Evolutionary conservation across 2,113 vertebrate species (phyloP), one percentile per base, ranked within the genome.

Genomic region (Datnioides undecimradiatus): DNA sequence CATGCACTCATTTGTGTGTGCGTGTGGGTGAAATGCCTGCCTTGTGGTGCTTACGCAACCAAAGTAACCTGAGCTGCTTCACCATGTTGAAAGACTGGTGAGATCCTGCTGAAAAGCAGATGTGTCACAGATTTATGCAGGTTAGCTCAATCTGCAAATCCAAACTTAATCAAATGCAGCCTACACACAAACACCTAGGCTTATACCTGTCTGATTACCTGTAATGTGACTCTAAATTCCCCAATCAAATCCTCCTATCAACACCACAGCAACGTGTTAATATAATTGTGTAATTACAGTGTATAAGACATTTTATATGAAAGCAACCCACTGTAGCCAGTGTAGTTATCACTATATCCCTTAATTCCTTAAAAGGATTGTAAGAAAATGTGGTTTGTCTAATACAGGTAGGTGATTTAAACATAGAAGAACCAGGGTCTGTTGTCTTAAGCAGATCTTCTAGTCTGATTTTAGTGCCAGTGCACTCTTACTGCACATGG

Each of bases 401-500:
- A 25, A 73, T 67, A 31, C n/a, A 75, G 51, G 38, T 43, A 27
- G 25, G 16, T n/a, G 19, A 48, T 58, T 54, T 16, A 34, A 55
- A 43, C 33, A 68, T 6, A 27, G 0, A 34, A 0, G 10, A 27
- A 36, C 57, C 49, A 25, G 59, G 38, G 14, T 59, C 17, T 31
- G 46, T 54, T 64, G 65, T 51, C 41, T n/a, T 70, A 63, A 80
- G 80, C 38, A 34, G 64, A 72, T 83, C 52, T 70, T 36, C 40
- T 66, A 7, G 21, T 29, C n/a, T 68, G 45, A 43, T 67, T 80
- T 70, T 46, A 29, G 54, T 34, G 16, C 13, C 9, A 29, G 36
- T 45, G 41, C 43, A 66, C 36, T 83, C 43, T 12, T 59, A 65
- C 43, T n/a, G 83, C 82, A 91, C 90, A 86, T 91, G 90, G 27